A percentile compares a stretch with the other conserved stretches of the same genome.
phyloP scores from a whole-genome alignment of 2,113 vertebrate genomes.

The Coreoperca whiteheadi region DNA sequence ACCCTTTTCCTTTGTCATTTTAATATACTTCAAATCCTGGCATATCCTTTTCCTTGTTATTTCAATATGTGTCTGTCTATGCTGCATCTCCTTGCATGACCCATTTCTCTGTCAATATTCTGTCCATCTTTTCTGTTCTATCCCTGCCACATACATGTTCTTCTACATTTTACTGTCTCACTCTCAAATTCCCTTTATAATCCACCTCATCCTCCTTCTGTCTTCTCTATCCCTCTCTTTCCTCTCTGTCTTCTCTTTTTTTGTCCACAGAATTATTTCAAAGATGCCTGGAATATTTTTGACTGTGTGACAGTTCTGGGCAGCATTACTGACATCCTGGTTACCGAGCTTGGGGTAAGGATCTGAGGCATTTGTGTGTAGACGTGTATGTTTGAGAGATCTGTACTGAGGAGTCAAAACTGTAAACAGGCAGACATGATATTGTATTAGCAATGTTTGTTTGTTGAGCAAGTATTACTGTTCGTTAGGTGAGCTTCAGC shows the following conservation, averaged over 20 bases:
- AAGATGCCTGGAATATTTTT: slow-evolving; percentile 97
- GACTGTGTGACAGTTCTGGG: slow-evolving; percentile 98
- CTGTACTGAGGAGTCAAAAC: slow-evolving; percentile 3
- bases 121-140: not conserved
- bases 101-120: slow-evolving; percentile 38
- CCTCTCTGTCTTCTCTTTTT: not conserved
- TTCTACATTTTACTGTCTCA: slow-evolving; percentile 3
- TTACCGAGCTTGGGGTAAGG: slow-evolving; percentile 94
- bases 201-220: not conserved
- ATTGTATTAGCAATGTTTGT: slow-evolving; percentile 3
- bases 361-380: slow-evolving; percentile 2
- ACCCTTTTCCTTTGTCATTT: not conserved
- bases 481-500: slow-evolving; percentile 21
- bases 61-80: slow-evolving; percentile 11
- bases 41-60: not conserved
- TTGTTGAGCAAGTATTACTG: slow-evolving; percentile 4
- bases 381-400: slow-evolving; percentile 11
- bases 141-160: not conserved
- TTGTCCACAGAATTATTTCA: slow-evolving; percentile 94
- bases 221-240: not conserved
- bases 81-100: not conserved
- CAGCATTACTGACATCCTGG: slow-evolving; percentile 97
- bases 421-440: slow-evolving; percentile 1
- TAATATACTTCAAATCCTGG: not conserved
- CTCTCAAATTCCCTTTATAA: not conserved